A percentile compares a stretch with the other conserved stretches of the same genome.
Conservation (phyloP, 1,140 invertebrate species). For the Charaxes varanes region DNA sequence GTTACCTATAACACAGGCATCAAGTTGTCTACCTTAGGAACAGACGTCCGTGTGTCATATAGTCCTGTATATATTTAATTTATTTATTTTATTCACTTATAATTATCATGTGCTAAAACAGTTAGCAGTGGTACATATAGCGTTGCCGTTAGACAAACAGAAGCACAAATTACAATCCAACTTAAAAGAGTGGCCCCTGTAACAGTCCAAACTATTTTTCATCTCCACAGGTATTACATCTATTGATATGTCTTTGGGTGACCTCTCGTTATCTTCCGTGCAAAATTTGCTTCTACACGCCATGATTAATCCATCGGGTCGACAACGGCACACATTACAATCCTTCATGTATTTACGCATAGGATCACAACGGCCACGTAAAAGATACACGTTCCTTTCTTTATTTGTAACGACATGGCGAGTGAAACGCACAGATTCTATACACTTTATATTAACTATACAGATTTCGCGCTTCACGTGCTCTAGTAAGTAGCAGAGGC, state of each 20-base stretch:
- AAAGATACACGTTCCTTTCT: conserved; percentile 1
- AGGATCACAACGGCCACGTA: conserved; percentile 48
- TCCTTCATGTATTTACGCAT: conserved; percentile 34
- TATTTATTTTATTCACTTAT: not conserved
- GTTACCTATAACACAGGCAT: no score
- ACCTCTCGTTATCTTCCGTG: conserved; percentile 6
- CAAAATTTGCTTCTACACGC: conserved; percentile 38
- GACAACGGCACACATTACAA: conserved; percentile 45
- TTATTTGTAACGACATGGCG: not conserved
- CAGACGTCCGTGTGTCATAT: no score
- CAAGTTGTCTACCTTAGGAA: no score
- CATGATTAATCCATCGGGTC: conserved; percentile 38
- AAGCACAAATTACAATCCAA: conserved; percentile 52
- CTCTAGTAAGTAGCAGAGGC: conserved; percentile 26
- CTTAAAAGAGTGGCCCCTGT: conserved; percentile 36
- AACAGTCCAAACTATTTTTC: conserved; percentile 25
- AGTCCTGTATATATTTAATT: no score
- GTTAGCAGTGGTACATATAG: conserved; percentile 36
- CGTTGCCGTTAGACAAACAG: conserved; percentile 45
- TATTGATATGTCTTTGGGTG: conserved; percentile 15
- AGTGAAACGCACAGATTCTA: conserved; percentile 1
- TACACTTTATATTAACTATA: conserved; percentile 23
- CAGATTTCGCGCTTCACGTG: conserved; percentile 30
- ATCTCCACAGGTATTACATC: conserved; percentile 37
- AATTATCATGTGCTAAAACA: no score